phyloP scores from a whole-genome alignment of 2,797 vertebrate species.

The Potorous gilbertii region DNA sequence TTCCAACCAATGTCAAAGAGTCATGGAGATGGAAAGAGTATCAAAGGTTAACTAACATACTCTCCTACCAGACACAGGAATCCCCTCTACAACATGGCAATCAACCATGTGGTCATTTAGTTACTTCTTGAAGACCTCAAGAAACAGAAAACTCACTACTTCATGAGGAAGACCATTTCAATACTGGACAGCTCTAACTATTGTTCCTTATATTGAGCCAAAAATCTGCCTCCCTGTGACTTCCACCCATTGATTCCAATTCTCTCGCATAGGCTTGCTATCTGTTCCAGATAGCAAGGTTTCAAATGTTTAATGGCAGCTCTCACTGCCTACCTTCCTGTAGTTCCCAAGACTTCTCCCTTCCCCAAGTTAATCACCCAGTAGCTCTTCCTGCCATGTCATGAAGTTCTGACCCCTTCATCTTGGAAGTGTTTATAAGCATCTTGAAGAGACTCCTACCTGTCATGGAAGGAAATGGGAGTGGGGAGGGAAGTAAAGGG shows the following conservation, averaged over 20 bases:
- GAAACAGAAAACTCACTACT: neutral
- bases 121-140: neutral
- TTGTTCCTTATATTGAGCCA: neutral
- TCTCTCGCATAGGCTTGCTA: neutral
- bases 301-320: neutral
- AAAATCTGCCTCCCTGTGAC: neutral
- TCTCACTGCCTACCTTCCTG: neutral
- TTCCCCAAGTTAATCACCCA: neutral
- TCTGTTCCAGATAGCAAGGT: neutral
- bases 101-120: neutral
- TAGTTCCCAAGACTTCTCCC: neutral
- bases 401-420: conserved; percentile 31
- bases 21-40: neutral
- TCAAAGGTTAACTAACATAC: neutral
- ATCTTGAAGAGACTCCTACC: conserved; percentile 11
- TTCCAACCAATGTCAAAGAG: neutral
- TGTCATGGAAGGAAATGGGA: neutral
- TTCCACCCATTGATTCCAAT: neutral
- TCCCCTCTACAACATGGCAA: neutral
- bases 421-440: neutral
- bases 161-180: neutral
- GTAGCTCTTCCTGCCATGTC: neutral
- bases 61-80: neutral
- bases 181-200: neutral
- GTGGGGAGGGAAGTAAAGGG: neutral